Evolutionary conservation across 2,888 invertebrate species (phyloP).

Genomic region (Sinhomidia bicolor): DNA sequence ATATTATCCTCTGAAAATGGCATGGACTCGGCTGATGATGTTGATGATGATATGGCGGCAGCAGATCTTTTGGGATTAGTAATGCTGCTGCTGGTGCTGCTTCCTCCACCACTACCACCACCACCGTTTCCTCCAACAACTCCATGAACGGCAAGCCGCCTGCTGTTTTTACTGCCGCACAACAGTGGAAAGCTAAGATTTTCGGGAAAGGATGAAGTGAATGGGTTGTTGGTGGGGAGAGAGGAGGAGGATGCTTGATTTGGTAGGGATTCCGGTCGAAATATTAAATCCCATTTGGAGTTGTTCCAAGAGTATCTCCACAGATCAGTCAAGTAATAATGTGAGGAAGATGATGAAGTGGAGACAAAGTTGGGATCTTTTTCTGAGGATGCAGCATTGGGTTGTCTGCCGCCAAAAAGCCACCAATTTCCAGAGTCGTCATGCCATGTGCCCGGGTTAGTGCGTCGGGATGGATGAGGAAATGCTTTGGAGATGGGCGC

Average conservation of each 20-base stretch:
- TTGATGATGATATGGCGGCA: background rate
- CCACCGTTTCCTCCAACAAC: background rate
- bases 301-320: background rate
- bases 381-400: background rate
- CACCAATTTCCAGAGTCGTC: background rate
- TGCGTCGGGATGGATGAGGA: background rate
- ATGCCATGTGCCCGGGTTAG: background rate
- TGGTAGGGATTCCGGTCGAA: background rate
- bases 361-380: background rate
- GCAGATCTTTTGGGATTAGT: background rate
- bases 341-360: background rate
- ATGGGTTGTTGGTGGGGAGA: background rate
- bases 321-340: background rate
- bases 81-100: background rate
- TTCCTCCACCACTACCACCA: background rate
- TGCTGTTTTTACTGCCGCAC: constrained; percentile 27
- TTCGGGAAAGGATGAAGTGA: background rate
- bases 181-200: constrained; percentile 15
- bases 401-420: background rate
- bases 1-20: constrained; percentile 1
- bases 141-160: constrained; percentile 13
- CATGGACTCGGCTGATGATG: background rate
- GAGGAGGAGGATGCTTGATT: no score
- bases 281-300: background rate
- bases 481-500: background rate